phyloP scores from a whole-genome alignment of 2,797 vertebrate genomes.

The Pampus argenteus region DNA sequence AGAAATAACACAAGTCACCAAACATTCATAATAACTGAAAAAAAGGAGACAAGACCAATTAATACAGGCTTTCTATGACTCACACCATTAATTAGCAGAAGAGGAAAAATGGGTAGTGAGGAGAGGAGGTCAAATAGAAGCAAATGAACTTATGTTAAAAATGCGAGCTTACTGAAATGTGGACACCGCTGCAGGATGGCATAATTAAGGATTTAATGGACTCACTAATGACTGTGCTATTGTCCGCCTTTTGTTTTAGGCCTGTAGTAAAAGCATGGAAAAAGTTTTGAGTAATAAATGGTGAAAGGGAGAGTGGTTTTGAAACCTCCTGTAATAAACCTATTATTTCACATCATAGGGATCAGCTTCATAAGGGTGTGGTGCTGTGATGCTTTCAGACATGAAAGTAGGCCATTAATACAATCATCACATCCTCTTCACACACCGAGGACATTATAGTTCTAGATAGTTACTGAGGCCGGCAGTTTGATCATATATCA shows the following conservation, averaged over 20 bases:
- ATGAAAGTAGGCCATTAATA: not conserved
- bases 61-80: constrained; percentile 34
- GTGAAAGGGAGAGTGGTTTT: constrained; percentile 9
- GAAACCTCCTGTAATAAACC: constrained; percentile 24
- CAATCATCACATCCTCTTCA: too few species aligned
- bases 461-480: too few species aligned
- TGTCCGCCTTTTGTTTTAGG: constrained; percentile 45
- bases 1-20: constrained; percentile 7
- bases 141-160: constrained; percentile 46
- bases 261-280: constrained; percentile 6
- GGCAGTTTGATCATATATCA: too few species aligned
- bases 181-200: constrained; percentile 42
- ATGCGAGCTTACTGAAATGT: constrained; percentile 36
- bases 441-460: too few species aligned
- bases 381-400: not conserved
- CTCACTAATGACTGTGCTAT: constrained; percentile 66
- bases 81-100: constrained; percentile 51
- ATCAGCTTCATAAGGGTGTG: not conserved
- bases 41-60: constrained; percentile 44
- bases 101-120: constrained; percentile 12
- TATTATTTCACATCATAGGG: constrained; percentile 11
- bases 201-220: constrained; percentile 80
- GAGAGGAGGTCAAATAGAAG: constrained; percentile 47
- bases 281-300: constrained; percentile 25
- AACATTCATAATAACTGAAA: constrained; percentile 31